Conservation (phyloP, 2,888 invertebrate genomes). For the Xestia c-nigrum region DNA sequence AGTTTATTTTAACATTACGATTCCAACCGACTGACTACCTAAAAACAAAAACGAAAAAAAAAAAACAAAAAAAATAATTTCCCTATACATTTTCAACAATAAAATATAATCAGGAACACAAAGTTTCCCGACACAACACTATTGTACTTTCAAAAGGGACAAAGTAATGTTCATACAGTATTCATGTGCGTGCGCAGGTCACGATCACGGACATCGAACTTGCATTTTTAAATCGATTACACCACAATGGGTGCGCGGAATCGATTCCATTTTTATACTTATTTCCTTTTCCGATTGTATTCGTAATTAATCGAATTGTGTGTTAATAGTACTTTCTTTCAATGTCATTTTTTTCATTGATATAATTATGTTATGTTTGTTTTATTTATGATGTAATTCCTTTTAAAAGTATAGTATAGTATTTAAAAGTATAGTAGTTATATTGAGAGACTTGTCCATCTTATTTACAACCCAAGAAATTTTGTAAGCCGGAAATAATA, state of each 20-base stretch:
- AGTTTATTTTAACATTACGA: neutral
- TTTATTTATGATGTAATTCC: slow-evolving; percentile 32
- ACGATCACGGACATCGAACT: slow-evolving; percentile 89
- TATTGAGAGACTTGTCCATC: neutral
- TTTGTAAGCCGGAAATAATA: slow-evolving; percentile 25
- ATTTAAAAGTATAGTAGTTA: no score
- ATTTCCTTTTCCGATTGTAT: slow-evolving; percentile 77
- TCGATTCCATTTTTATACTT: slow-evolving; percentile 79
- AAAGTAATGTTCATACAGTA: slow-evolving; percentile 84
- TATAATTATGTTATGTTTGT: slow-evolving; percentile 46
- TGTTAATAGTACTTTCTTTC: slow-evolving; percentile 76
- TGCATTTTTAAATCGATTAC: slow-evolving; percentile 87
- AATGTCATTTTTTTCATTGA: slow-evolving; percentile 53
- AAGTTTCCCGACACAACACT: slow-evolving; percentile 62
- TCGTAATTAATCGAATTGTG: slow-evolving; percentile 79
- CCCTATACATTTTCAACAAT: slow-evolving; percentile 47
- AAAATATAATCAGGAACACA: slow-evolving; percentile 62
- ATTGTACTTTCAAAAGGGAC: slow-evolving; percentile 71
- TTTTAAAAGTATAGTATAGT: neutral
- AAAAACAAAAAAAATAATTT: slow-evolving; percentile 18
- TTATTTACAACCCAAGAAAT: slow-evolving; percentile 16
- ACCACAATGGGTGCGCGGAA: slow-evolving; percentile 78
- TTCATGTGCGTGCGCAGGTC: slow-evolving; percentile 87
- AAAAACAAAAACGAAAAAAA: neutral
- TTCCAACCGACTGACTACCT: neutral